These are phyloP conservation scores for Acholoe squamosa DNA, from an alignment of 2,888 invertebrate species.

Conservation along the genomic window DNA sequence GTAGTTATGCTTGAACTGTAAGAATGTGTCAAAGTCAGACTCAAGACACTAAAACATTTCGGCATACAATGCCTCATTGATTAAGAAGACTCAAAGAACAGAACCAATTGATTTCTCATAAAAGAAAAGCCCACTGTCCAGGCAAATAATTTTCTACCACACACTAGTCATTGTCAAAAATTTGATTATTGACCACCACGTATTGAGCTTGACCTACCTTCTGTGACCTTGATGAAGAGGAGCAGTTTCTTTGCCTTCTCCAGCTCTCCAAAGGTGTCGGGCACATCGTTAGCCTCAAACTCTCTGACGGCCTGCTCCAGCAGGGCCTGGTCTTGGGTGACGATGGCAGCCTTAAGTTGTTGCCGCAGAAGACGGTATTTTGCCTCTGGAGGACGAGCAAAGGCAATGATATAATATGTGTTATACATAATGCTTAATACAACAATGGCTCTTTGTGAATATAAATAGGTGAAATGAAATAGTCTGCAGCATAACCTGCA, in stretches of 20 bases:
- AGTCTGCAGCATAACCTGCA: too few relatives aligned
- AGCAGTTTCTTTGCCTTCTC: conserved; percentile 64
- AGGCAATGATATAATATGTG: too few relatives aligned
- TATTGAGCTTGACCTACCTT: conserved; percentile 51
- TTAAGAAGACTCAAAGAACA: too few relatives aligned
- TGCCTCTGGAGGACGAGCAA: conserved; percentile 61
- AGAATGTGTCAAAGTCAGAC: too few relatives aligned
- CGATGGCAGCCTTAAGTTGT: conserved; percentile 66
- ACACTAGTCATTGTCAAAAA: neutral
- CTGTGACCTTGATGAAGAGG: conserved; percentile 57
- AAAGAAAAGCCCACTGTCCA: neutral
- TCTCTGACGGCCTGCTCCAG: conserved; percentile 64
- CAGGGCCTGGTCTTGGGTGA: conserved; percentile 62
- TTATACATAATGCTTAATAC: too few relatives aligned
- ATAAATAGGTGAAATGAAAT: too few relatives aligned
- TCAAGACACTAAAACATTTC: too few relatives aligned
- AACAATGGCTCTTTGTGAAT: too few relatives aligned
- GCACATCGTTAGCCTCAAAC: conserved; percentile 56
- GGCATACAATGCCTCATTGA: too few relatives aligned
- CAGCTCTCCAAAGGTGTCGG: conserved; percentile 61
- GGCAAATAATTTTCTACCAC: neutral
- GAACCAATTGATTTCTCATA: too few relatives aligned
- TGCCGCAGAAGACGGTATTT: conserved; percentile 49
- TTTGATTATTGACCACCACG: neutral
- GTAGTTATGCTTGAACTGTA: too few relatives aligned